Percentiles rank a stretch among this genome's conserved stretches.
Evolutionary conservation across 2,113 vertebrate genomes (phyloP).

Genomic region (Serinus canaria): DNA sequence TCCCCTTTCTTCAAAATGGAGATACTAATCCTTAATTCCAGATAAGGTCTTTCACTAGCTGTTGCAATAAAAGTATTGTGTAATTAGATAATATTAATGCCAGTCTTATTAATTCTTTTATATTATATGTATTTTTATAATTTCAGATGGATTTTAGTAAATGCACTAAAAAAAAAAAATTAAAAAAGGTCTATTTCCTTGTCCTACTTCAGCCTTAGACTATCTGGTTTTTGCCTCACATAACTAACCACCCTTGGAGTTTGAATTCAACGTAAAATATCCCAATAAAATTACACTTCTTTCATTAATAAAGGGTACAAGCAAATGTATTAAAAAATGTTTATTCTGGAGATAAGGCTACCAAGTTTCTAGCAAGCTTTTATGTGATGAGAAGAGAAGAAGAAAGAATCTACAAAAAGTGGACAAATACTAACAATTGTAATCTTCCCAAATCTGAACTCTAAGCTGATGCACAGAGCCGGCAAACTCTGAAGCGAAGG

Average conservation of each 20-base stretch:
- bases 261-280: background rate
- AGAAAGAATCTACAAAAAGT: background rate
- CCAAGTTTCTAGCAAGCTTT: background rate
- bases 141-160: background rate
- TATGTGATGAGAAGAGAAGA: background rate
- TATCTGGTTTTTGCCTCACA: background rate
- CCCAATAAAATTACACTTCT: background rate
- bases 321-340: background rate
- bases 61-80: background rate
- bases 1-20: background rate
- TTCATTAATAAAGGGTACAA: background rate
- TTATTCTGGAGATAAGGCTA: background rate
- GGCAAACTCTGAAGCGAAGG: background rate
- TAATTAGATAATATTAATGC: background rate
- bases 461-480: background rate
- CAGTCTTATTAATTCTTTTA: background rate
- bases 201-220: background rate
- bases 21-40: background rate
- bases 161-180: background rate
- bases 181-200: background rate
- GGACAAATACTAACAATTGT: background rate
- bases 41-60: background rate
- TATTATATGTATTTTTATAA: background rate
- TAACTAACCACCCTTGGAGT: background rate
- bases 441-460: background rate